Base-by-base conservation (phyloP, 2,888 invertebrate species). In the Melolontha melolontha region DNA sequence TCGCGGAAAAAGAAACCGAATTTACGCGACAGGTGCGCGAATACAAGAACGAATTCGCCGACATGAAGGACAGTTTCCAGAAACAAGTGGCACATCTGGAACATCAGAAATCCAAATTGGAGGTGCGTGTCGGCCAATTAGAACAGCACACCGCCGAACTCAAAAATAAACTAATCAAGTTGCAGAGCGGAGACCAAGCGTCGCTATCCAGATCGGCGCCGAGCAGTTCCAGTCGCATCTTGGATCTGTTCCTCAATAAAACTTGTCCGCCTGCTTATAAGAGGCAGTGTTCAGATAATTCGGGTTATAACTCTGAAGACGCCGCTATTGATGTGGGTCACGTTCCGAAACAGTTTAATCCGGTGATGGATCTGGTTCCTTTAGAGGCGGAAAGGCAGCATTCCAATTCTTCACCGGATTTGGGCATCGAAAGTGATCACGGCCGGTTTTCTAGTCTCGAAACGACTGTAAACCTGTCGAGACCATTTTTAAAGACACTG, bases 381-480 rank as follows among this genome's bases (percentile, higher is more conserved):
- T 66, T 72, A 0, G 82, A 82, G 27, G 68, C 75, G 6, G 82
- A 82, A 40, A 72, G 83, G 14, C 73, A 76, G 5, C 80, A 84
- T 7, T 84, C 84, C 10, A 88, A 85, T 74, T 85, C 91, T 0
- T 95, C 95, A 0, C 95, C 95, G 0, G 95, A 95, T 83, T 87
- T 94, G 77, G 95, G 95, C n/a, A 95, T 95, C 71, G 95, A 95
- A 79, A 95, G 94, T 77, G 95, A 95, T 79, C 88, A 87, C 42
- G 88, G 86, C 74, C 83, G 90, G 70, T 84, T 90, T 63, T 87
- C 90, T 70, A 87, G 90, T 80, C 78, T 91, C 75, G 87, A 92
- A 84, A 86, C 87, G 70, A 86, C 86, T 72, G 85, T 86, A 41
- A 84, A 59, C 59, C 27, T 59, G 22, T 50, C 69, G 8, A 79